These are phyloP conservation scores for Drosophila kanekoi DNA, from an alignment of 2,888 invertebrate genomes.

Conservation along the genomic window DNA sequence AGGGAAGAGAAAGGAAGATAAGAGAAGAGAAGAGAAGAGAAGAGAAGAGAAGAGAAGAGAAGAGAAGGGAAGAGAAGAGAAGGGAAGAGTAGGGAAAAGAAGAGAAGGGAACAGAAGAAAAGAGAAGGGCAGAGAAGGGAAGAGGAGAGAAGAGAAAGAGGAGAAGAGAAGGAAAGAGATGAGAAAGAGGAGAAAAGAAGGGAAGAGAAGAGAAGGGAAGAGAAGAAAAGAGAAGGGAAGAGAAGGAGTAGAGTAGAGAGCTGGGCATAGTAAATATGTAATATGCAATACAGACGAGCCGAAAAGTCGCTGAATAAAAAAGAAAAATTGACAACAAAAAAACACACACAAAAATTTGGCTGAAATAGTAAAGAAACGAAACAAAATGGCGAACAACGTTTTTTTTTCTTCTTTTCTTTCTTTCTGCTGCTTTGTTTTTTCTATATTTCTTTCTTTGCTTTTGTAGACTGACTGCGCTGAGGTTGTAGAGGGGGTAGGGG, in stretches of 20 bases:
- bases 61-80: too few relatives aligned
- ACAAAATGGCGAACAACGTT: constrained; percentile 74
- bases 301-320: constrained; percentile 36
- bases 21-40: too few relatives aligned
- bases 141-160: too few relatives aligned
- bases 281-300: constrained; percentile 35
- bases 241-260: not conserved
- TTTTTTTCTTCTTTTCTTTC: constrained; percentile 41
- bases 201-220: not conserved
- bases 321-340: constrained; percentile 51
- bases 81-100: too few relatives aligned
- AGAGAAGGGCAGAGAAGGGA: too few relatives aligned
- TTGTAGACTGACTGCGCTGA: constrained; percentile 11
- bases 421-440: constrained; percentile 42
- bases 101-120: too few relatives aligned
- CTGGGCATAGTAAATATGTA: constrained; percentile 17
- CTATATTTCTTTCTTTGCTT: constrained; percentile 26
- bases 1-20: too few relatives aligned
- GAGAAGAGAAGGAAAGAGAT: too few relatives aligned
- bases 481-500: not conserved
- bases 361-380: constrained; percentile 75
- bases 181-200: too few relatives aligned
- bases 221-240: constrained; percentile 3
- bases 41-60: too few relatives aligned
- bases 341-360: constrained; percentile 45